phyloP scores from a whole-genome alignment of 30 jellyfish, hydroid and myxozoan species.

The Aurelia sp. region DNA sequence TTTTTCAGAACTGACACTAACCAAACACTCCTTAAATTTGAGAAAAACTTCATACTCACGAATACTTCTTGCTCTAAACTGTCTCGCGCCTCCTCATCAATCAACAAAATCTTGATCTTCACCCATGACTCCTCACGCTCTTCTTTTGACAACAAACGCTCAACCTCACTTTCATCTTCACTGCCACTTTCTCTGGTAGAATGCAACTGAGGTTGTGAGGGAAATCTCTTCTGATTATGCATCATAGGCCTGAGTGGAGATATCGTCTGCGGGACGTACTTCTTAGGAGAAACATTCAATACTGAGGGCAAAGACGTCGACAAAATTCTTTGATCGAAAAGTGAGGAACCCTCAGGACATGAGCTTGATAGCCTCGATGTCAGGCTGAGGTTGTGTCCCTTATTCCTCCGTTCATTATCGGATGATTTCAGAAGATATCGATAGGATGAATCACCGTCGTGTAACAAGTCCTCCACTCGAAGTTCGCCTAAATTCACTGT shows the following conservation, averaged over 20 bases:
- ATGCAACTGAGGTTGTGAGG: slow-evolving; percentile 71
- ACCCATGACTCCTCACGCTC: slow-evolving; percentile 57
- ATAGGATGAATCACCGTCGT: slow-evolving; percentile 70
- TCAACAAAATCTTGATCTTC: slow-evolving; percentile 34
- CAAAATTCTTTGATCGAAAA: slow-evolving; percentile 9
- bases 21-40: too few species aligned
- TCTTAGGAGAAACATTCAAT: slow-evolving; percentile 58
- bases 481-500: slow-evolving; percentile 73
- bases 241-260: slow-evolving; percentile 75
- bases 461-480: slow-evolving; percentile 83
- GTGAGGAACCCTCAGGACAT: slow-evolving; percentile 71
- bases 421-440: slow-evolving; percentile 80
- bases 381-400: slow-evolving; percentile 16
- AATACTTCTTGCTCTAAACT: slow-evolving; percentile 7
- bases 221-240: slow-evolving; percentile 53
- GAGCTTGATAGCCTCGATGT: slow-evolving; percentile 73
- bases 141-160: background rate
- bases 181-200: slow-evolving; percentile 4
- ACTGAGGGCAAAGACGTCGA: slow-evolving; percentile 76
- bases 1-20: too few species aligned
- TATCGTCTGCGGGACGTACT: slow-evolving; percentile 3
- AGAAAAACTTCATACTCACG: slow-evolving; percentile 8
- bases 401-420: slow-evolving; percentile 7
- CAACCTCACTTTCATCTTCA: slow-evolving; percentile 47
- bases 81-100: slow-evolving; percentile 35